These are phyloP conservation scores for Drosophila micromelanica DNA, from an alignment of 1,140 invertebrate genomes.

Conservation along the genomic window DNA sequence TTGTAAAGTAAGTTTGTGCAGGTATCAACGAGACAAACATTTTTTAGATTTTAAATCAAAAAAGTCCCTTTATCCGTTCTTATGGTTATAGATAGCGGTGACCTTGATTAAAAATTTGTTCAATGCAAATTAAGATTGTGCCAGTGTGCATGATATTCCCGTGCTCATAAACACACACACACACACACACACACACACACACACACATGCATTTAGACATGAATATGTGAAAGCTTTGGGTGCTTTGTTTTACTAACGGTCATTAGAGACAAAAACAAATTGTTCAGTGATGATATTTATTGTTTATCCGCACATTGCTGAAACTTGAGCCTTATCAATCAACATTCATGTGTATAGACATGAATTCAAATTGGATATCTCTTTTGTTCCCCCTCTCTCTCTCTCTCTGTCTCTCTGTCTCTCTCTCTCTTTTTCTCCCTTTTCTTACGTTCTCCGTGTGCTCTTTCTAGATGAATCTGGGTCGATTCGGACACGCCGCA, in stretches of 20 bases:
- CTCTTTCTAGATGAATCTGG: constrained; percentile 40
- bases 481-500: constrained; percentile 41
- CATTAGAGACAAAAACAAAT: constrained; percentile 29
- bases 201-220: no score
- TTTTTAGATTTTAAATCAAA: no score
- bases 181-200: neutral
- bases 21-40: no score
- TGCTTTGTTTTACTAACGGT: constrained; percentile 36
- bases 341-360: neutral
- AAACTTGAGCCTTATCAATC: constrained; percentile 17
- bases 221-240: neutral
- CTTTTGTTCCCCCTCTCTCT: neutral
- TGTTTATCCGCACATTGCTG: constrained; percentile 33
- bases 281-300: constrained; percentile 25
- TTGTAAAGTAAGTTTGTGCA: no score
- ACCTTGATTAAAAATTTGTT: constrained; percentile 5
- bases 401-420: neutral
- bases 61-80: no score
- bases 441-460: neutral
- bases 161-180: neutral
- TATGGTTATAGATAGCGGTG: constrained; percentile 2
- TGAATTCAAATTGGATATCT: neutral
- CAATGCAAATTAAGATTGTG: neutral
- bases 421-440: no score
- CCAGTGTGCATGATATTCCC: neutral